Evolutionary conservation across 2,888 invertebrate species (phyloP), one percentile per base, ranked within the genome.

Genomic region (Drosophila buzzatii): DNA sequence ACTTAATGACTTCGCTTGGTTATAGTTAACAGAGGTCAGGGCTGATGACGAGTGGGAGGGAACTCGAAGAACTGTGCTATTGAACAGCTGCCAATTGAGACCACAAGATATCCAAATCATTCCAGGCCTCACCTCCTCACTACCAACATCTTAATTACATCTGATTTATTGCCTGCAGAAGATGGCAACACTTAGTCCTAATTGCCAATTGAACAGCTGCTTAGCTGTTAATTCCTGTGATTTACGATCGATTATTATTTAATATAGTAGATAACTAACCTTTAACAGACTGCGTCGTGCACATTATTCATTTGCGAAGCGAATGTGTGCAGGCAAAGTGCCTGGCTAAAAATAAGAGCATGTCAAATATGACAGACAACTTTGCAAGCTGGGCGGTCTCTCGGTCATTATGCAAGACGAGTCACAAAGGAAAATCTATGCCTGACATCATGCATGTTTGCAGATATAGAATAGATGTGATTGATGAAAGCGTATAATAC

Each of bases 1-100:
- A 63, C 67, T 69, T 79, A 77, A 77, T 80, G 81, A 77, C 74
- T 78, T 77, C 68, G 66, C 62, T 56, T 58, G 58, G 56, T 47
- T 68, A 75, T 68, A 75, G 71, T 86, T 86, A 84, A 61, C 79
- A 83, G 68, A 89, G 87, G 87, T 87, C 89, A 87, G 88, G 79
- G 67, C 65, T 73, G 53, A 31, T 76, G 79, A 74, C 75, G 84
- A 66, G 60, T 23, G 52, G 14, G 2, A 20, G 52, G 14, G 6
- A 20, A 45, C 51, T 33, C 39, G 49, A 27, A 27, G 70, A 82
- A 75, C 63, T 81, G 75, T 78, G 80, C 68, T 79, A 88, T 88
- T 88, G 90, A 88, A 88, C 81, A 78, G 86, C 88, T 88, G 90
- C 88, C 88, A 88, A 88, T 88, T 88, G 75, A 76, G 74, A 67